Percentiles rank a stretch among this genome's conserved stretches.
phyloP scores from a whole-genome alignment of 2,797 vertebrate genomes.

The Spondyliosoma cantharus region DNA sequence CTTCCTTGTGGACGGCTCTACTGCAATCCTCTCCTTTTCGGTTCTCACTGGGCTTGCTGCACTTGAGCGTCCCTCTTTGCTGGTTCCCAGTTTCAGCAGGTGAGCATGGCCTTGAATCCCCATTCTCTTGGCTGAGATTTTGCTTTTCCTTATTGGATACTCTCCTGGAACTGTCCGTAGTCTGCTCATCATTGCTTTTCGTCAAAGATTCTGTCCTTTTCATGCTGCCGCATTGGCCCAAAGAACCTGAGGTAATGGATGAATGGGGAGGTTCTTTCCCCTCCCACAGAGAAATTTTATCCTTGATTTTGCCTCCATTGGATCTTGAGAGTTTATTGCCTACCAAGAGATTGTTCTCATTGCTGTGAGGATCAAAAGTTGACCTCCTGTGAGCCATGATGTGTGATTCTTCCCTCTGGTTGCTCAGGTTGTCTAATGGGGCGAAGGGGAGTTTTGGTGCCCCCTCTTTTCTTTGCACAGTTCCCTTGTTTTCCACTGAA shows the following conservation, averaged over 20 bases:
- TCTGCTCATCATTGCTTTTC: slow-evolving; percentile 73
- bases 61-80: slow-evolving; percentile 53
- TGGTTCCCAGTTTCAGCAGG: slow-evolving; percentile 59
- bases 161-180: slow-evolving; percentile 72
- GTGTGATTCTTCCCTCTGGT: slow-evolving; percentile 57
- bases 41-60: slow-evolving; percentile 57
- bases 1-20: slow-evolving; percentile 25
- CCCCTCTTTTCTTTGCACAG: slow-evolving; percentile 53
- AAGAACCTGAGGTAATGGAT: slow-evolving; percentile 47
- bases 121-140: slow-evolving; percentile 73
- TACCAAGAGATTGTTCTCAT: slow-evolving; percentile 78
- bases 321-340: slow-evolving; percentile 79
- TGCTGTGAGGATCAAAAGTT: slow-evolving; percentile 76
- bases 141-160: slow-evolving; percentile 72
- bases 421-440: slow-evolving; percentile 74
- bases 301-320: slow-evolving; percentile 91
- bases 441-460: slow-evolving; percentile 68
- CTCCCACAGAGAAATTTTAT: slow-evolving; percentile 98
- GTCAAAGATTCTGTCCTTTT: slow-evolving; percentile 77
- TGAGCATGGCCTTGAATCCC: slow-evolving; percentile 56
- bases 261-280: slow-evolving; percentile 86
- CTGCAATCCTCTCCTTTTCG: slow-evolving; percentile 25
- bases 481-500: slow-evolving; percentile 55
- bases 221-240: slow-evolving; percentile 33
- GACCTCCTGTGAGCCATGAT: slow-evolving; percentile 86